Conservation (phyloP, 2,888 invertebrate genomes). For the Andrena flavipes region DNA sequence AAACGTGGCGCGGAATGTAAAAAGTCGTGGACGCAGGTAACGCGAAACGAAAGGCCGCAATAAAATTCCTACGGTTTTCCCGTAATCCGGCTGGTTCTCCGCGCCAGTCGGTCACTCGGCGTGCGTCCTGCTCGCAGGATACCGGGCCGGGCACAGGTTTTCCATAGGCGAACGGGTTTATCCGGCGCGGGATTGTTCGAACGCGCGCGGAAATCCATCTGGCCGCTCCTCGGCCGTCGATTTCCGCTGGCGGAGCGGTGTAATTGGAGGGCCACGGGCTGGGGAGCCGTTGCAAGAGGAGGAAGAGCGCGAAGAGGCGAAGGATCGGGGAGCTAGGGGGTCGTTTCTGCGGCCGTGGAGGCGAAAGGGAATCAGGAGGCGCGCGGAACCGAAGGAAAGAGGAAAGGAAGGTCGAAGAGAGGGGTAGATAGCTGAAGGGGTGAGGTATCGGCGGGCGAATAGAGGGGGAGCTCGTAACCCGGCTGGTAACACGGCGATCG, state of each 20-base stretch:
- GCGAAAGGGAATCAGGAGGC: constrained; percentile 35
- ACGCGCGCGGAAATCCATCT: constrained; percentile 53
- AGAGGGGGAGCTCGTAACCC: constrained; percentile 64
- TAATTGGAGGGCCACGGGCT: constrained; percentile 45
- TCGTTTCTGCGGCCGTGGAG: constrained; percentile 45
- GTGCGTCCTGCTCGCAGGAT: background rate
- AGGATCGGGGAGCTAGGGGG: constrained; percentile 39
- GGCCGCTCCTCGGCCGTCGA: constrained; percentile 33
- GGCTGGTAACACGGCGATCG: constrained; percentile 66
- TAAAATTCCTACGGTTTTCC: constrained; percentile 24
- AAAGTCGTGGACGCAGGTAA: background rate
- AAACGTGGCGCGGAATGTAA: background rate
- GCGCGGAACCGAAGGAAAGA: constrained; percentile 17
- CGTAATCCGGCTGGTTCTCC: constrained; percentile 30
- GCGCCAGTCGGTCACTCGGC: background rate
- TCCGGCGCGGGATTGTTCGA: constrained; percentile 23
- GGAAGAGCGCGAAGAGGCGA: constrained; percentile 13
- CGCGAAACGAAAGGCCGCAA: constrained; percentile 17
- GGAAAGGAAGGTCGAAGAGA: constrained; percentile 40
- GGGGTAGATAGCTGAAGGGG: constrained; percentile 50
- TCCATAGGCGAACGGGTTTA: constrained; percentile 48
- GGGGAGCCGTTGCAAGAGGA: constrained; percentile 16
- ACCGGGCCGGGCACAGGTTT: constrained; percentile 29
- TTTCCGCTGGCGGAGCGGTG: constrained; percentile 45
- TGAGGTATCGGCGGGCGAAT: constrained; percentile 50